phyloP scores from a whole-genome alignment of 2,113 vertebrate species.

The Myanophis thanlyinensis region DNA sequence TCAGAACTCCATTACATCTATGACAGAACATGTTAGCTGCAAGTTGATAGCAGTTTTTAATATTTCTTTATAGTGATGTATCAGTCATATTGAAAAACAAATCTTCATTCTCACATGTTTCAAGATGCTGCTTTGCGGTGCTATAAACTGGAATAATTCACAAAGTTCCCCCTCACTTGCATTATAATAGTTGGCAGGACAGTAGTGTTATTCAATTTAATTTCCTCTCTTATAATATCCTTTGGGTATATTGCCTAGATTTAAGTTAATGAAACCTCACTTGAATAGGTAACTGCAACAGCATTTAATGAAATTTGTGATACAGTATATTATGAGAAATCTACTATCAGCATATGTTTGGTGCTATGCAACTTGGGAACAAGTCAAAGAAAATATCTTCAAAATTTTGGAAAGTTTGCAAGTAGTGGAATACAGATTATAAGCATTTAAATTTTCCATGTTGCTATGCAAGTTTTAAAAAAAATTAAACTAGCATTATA shows the following conservation, averaged over 20 bases:
- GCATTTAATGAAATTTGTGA: constrained; percentile 37
- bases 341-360: constrained; percentile 35
- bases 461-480: constrained; percentile 31
- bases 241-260: constrained; percentile 31
- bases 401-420: constrained; percentile 9
- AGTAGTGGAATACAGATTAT: neutral
- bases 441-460: constrained; percentile 30
- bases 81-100: constrained; percentile 15
- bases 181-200: constrained; percentile 37
- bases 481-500: constrained; percentile 5
- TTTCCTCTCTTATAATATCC: constrained; percentile 20
- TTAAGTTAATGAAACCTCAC: constrained; percentile 37
- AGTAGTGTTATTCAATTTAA: constrained; percentile 46
- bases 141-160: constrained; percentile 40
- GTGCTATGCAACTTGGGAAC: constrained; percentile 14
- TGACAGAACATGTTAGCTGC: constrained; percentile 14
- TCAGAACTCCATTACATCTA: neutral
- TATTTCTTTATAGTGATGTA: constrained; percentile 28
- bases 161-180: constrained; percentile 12
- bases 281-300: constrained; percentile 4
- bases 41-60: constrained; percentile 36
- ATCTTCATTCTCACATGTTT: neutral
- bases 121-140: constrained; percentile 6
- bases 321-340: neutral
- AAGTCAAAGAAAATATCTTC: neutral